These are phyloP conservation scores for Mus spretus DNA, from an alignment of 2,797 vertebrate species.

Conservation along the genomic window DNA sequence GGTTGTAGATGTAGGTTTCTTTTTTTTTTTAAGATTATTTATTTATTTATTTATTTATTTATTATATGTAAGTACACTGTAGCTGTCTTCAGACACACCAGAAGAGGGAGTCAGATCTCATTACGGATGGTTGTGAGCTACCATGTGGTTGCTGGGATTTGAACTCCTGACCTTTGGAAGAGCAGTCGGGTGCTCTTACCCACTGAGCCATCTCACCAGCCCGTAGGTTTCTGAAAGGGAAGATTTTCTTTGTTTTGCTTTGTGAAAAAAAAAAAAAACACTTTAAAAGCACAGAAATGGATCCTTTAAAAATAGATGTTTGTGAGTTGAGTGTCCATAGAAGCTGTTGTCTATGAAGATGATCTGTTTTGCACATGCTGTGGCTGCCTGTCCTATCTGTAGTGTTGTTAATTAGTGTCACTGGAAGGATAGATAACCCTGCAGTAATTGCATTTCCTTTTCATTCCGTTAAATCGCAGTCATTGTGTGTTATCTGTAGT, in stretches of 20 bases:
- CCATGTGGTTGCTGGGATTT: too few relatives aligned
- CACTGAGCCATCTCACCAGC: too few relatives aligned
- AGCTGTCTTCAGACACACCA: too few relatives aligned
- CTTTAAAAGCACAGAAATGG: conserved; percentile 11
- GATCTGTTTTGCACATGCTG: conserved; percentile 17
- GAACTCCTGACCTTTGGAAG: too few relatives aligned
- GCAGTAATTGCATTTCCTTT: conserved; percentile 45
- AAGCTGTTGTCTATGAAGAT: conserved; percentile 11
- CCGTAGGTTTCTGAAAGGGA: conserved; percentile 29
- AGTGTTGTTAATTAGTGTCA: conserved; percentile 39
- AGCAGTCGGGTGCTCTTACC: too few relatives aligned
- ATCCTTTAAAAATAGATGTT: conserved; percentile 45
- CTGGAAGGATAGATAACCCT: conserved; percentile 9
- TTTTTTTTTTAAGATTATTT: too few relatives aligned
- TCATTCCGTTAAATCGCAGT: conserved; percentile 44
- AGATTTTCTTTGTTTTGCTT: conserved; percentile 60
- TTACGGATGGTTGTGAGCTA: too few relatives aligned
- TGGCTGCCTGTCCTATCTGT: conserved; percentile 19
- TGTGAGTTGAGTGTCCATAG: neutral
- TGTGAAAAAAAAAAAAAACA: conserved; percentile 42
- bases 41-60: too few relatives aligned
- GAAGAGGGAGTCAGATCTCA: too few relatives aligned
- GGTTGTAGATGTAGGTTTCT: neutral
- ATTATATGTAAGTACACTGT: too few relatives aligned
- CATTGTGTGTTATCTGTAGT: conserved; percentile 54